These are phyloP conservation scores for Encarsia formosa DNA, from an alignment of 2,888 invertebrate species.

Conservation along the genomic window DNA sequence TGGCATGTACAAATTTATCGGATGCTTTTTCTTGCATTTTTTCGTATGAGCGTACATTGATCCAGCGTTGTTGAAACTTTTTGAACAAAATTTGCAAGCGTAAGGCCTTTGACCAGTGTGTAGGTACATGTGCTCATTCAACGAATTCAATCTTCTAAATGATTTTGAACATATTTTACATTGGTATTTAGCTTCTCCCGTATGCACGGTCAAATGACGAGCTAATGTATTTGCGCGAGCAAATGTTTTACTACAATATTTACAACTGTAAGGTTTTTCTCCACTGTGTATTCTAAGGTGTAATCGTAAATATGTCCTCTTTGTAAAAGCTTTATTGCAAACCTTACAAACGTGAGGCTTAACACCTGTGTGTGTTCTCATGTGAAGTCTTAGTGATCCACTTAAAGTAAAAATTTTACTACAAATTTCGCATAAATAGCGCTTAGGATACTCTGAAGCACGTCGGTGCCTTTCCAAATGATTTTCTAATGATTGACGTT, in stretches of 20 bases:
- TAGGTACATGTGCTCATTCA: conserved; percentile 47
- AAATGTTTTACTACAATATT: conserved; percentile 46
- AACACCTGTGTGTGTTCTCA: conserved; percentile 47
- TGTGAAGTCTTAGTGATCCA: conserved; percentile 45
- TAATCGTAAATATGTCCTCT: conserved; percentile 45
- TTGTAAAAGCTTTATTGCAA: conserved; percentile 45
- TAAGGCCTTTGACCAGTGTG: conserved; percentile 48
- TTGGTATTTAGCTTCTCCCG: conserved; percentile 47
- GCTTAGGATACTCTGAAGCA: conserved; percentile 42
- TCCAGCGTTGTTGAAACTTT: conserved; percentile 43
- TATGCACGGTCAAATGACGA: conserved; percentile 47
- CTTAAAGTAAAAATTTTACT: conserved; percentile 48
- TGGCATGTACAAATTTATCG: conserved; percentile 26
- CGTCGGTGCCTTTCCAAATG: conserved; percentile 45
- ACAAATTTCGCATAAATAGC: conserved; percentile 46
- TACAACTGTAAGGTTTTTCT: conserved; percentile 47
- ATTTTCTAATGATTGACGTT: conserved; percentile 42
- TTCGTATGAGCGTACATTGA: conserved; percentile 47
- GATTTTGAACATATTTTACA: conserved; percentile 47
- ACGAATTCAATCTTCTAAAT: conserved; percentile 43
- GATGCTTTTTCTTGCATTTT: conserved; percentile 39
- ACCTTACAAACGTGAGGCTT: conserved; percentile 47
- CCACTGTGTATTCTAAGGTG: conserved; percentile 46
- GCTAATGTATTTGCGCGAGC: conserved; percentile 46
- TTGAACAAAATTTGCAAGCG: conserved; percentile 46